Evolutionary conservation across 1,140 invertebrate genomes (phyloP).

Genomic region (Solen grandis): DNA sequence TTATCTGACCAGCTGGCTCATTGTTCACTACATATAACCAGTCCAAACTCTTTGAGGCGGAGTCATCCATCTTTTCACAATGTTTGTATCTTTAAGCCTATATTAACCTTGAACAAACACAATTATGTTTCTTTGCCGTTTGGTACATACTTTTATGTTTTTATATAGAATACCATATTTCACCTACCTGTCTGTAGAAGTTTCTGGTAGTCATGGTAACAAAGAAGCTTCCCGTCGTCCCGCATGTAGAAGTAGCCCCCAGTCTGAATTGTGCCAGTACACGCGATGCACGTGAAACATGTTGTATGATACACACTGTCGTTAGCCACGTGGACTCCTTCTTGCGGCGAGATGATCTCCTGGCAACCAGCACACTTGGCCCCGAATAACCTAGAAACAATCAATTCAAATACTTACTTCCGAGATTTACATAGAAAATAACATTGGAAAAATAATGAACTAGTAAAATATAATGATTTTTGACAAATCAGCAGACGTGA

Average conservation of each 20-base stretch:
- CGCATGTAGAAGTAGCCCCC: conserved; percentile 42
- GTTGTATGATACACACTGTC: conserved; percentile 16
- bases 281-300: conserved; percentile 42
- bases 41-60: too few relatives aligned
- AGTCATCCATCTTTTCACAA: too few relatives aligned
- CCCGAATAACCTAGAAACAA: conserved; percentile 31
- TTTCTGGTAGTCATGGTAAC: conserved; percentile 24
- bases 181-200: not conserved
- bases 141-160: too few relatives aligned
- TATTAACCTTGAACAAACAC: too few relatives aligned
- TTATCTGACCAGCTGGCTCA: too few relatives aligned
- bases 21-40: too few relatives aligned
- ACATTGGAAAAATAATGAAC: not conserved
- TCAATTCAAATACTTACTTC: not conserved
- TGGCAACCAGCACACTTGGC: conserved; percentile 37
- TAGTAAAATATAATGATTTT: not conserved
- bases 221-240: conserved; percentile 44
- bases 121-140: too few relatives aligned
- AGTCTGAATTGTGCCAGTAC: conserved; percentile 12
- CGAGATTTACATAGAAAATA: not conserved
- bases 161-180: too few relatives aligned
- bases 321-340: conserved; percentile 20
- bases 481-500: not conserved
- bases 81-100: too few relatives aligned
- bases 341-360: conserved; percentile 21